phyloP scores from a whole-genome alignment of 2,888 invertebrate species.

The Kryphioiulus occultus region DNA sequence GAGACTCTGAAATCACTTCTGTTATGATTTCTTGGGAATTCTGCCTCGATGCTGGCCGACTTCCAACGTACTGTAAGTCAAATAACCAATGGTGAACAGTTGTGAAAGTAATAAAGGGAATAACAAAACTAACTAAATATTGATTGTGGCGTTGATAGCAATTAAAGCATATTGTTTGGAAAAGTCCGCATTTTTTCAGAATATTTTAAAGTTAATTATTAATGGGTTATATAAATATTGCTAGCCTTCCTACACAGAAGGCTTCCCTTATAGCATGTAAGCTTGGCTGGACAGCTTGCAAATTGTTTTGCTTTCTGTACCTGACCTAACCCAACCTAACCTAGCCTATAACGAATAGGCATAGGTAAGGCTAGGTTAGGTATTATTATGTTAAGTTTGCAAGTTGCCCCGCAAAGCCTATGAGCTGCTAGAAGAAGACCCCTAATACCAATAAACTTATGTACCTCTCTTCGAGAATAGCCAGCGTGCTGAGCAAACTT shows the following conservation, averaged over 20 bases:
- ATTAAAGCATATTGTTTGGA: background rate
- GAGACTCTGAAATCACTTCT: conserved; percentile 50
- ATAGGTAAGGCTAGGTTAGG: too few species aligned
- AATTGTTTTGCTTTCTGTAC: too few species aligned
- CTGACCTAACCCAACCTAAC: too few species aligned
- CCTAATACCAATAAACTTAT: too few species aligned
- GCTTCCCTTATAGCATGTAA: too few species aligned
- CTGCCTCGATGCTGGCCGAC: conserved; percentile 46
- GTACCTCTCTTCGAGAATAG: conserved; percentile 47
- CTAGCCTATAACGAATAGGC: too few species aligned
- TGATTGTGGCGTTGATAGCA: background rate
- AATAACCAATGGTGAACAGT: background rate
- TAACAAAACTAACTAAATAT: background rate
- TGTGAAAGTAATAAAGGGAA: background rate
- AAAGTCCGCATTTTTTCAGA: background rate
- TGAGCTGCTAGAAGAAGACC: too few species aligned
- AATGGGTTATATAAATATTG: too few species aligned
- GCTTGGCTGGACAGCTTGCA: too few species aligned
- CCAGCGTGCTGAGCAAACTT: conserved; percentile 50
- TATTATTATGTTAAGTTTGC: too few species aligned
- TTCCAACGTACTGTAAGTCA: conserved; percentile 9
- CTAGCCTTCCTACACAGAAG: too few species aligned
- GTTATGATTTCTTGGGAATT: conserved; percentile 51
- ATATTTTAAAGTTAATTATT: background rate
- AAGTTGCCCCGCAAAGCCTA: too few species aligned